phyloP scores from a whole-genome alignment of 2,113 vertebrate genomes.

The Syrmaticus mikado region DNA sequence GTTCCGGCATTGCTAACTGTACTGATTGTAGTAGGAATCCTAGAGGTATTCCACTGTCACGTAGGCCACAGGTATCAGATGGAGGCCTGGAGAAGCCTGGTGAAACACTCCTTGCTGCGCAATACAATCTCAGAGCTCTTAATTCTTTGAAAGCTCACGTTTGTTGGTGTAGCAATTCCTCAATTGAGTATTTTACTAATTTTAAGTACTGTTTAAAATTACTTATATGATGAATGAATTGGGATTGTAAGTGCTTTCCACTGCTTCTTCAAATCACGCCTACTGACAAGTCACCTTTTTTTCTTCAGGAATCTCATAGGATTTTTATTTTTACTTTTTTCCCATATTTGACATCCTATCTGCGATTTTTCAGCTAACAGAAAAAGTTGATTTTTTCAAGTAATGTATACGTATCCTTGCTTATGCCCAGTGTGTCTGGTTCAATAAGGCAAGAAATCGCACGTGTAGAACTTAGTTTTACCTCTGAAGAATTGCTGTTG shows the following conservation, averaged over 20 bases:
- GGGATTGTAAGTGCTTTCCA: neutral
- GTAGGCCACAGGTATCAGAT: neutral
- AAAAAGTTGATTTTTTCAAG: neutral
- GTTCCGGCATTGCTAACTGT: neutral
- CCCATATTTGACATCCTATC: neutral
- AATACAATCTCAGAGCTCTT: rapidly evolving
- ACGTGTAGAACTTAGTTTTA: neutral
- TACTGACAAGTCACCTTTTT: neutral
- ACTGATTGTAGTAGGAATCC: neutral
- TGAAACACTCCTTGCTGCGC: rapidly evolving
- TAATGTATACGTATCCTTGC: neutral
- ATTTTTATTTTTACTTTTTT: neutral
- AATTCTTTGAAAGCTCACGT: neutral
- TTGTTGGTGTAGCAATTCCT: rapidly evolving
- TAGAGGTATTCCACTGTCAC: neutral
- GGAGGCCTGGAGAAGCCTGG: rapidly evolving
- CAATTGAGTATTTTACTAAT: neutral
- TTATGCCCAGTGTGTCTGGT: neutral
- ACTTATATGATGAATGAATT: neutral
- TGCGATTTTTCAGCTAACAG: neutral
- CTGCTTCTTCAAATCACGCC: too few species aligned
- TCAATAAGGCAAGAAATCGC: too few species aligned
- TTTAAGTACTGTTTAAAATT: neutral
- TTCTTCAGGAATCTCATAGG: neutral
- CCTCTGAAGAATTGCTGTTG: neutral